Base-by-base conservation (phyloP, 2,888 invertebrate species). In the Oscheius myriophilus region DNA sequence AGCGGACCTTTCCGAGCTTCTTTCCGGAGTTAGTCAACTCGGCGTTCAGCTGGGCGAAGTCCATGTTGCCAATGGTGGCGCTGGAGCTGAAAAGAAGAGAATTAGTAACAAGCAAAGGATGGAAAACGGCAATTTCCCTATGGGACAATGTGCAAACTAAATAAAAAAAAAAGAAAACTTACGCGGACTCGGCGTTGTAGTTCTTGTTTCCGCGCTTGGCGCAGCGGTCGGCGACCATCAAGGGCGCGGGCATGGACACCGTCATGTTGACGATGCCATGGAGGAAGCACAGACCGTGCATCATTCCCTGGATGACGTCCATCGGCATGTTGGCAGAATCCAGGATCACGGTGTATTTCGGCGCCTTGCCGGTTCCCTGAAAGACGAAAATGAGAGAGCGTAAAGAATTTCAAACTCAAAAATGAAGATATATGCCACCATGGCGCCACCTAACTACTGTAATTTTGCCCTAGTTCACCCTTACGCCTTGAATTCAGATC, bases 281-380 rank as follows among this genome's bases (percentile, higher is more conserved):
- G 18, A 42, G 41, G 52, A 51, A 75, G 33, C 68, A 67, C 9
- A 75, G 53, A 0, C 53, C 62, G 39, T 75, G 57, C 16, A 70
- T 71, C 18, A 55, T n/a, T 16, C 43, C 26, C 72, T 76, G 59
- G 45, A 70, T 53, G 4, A 18, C 25, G 23, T 58, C 64, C 51
- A 65, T 54, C 16, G 46, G n/a, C 18, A 26, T 1, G 11, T n/a
- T 25, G 18, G 57, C 7, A 43, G 39, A 33, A 41, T 72, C 68
- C 14, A 23, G 25, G 16, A 76, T 23, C 7, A 76, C 12, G 6
- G 71, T 59, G 58, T 67, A 74, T 55, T 74, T 76, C 12, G 61
- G 49, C 0, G 72, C 23, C 41, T 76, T 76, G 26, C 58, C 63
- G 9, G 77, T 77, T 45, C 77, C 75, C 70, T 70, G 39, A 46